Conservation (phyloP, 2,888 invertebrate species). For the Steinernema carpocapsae region DNA sequence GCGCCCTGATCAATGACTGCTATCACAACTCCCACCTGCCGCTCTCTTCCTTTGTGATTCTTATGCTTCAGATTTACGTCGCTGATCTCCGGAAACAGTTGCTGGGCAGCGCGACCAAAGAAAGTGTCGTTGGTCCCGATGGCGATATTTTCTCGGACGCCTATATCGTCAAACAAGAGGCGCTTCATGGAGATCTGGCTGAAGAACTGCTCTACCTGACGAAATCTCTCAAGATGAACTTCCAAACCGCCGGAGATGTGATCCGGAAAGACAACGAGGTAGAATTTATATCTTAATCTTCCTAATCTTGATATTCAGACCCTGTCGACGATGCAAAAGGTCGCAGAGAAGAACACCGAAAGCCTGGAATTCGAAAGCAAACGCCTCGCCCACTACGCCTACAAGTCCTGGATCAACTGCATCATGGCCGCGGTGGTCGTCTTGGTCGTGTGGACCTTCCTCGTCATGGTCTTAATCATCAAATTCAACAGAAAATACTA, state of each 20-base stretch:
- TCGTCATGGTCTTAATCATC: conserved; percentile 53
- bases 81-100: conserved; percentile 60
- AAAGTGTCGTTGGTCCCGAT: neutral
- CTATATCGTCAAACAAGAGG: conserved; percentile 74
- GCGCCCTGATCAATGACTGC: too few relatives aligned
- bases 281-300: conserved; percentile 42
- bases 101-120: conserved; percentile 43
- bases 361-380: conserved; percentile 53
- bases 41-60: too few relatives aligned
- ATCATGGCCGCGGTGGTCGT: conserved; percentile 57
- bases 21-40: too few relatives aligned
- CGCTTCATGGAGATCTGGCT: conserved; percentile 87
- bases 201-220: conserved; percentile 91
- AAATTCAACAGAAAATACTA: conserved; percentile 48
- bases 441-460: conserved; percentile 59
- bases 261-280: conserved; percentile 88
- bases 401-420: conserved; percentile 61
- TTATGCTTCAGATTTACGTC: conserved; percentile 45
- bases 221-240: conserved; percentile 86
- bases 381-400: conserved; percentile 60
- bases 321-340: conserved; percentile 53
- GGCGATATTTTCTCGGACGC: conserved; percentile 31
- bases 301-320: conserved; percentile 40
- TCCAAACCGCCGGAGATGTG: conserved; percentile 84
- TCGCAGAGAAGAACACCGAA: conserved; percentile 52